Evolutionary conservation across 1,140 invertebrate genomes (phyloP).

Genomic region (Drosophila serrata): DNA sequence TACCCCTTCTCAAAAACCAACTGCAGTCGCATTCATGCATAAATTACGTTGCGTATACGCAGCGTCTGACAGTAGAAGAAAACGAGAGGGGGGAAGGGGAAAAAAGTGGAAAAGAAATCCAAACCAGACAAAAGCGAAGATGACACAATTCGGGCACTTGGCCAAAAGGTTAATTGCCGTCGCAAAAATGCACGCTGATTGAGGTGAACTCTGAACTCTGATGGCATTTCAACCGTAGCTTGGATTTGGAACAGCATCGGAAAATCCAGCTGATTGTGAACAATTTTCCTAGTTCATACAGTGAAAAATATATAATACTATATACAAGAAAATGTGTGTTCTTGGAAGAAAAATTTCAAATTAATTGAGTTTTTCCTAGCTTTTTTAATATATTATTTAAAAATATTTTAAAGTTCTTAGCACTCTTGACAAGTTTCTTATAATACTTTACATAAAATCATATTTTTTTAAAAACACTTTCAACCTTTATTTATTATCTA

Average conservation of each 20-base stretch:
- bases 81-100: not conserved
- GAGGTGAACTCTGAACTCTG: conserved; percentile 25
- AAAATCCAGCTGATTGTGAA: conserved; percentile 3
- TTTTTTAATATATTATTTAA: not conserved
- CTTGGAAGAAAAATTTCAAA: not conserved
- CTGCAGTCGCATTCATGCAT: conserved; percentile 45
- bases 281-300: not conserved
- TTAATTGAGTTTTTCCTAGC: not conserved
- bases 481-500: not conserved
- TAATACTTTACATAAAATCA: not conserved
- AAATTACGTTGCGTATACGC: conserved; percentile 52
- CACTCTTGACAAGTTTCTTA: too few relatives aligned
- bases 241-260: not conserved
- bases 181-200: conserved; percentile 36
- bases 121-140: conserved; percentile 33
- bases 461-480: not conserved
- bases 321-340: not conserved
- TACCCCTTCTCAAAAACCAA: not conserved
- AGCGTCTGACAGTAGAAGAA: conserved; percentile 15
- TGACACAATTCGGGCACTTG: conserved; percentile 47
- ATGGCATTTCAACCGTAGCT: conserved; percentile 11
- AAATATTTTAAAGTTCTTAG: too few relatives aligned
- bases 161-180: conserved; percentile 65
- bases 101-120: not conserved
- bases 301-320: not conserved